Conservation (phyloP, 2,113 vertebrate genomes). For the Sylvia atricapilla region DNA sequence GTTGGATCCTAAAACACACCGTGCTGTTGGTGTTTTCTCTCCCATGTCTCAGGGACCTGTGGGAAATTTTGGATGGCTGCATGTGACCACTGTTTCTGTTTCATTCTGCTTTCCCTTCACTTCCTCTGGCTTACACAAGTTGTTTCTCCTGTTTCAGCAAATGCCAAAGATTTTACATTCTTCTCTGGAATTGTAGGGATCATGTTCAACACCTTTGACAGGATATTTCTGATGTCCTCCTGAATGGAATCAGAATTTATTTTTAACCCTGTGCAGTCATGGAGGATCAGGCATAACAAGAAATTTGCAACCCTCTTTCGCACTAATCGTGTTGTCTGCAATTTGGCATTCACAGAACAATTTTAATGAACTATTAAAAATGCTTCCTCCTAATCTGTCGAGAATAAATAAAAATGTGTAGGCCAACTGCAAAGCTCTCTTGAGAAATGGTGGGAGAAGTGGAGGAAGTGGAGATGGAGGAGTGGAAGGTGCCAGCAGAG, state of each 20-base stretch:
- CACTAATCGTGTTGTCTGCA: background rate
- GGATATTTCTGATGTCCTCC: background rate
- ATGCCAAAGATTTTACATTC: background rate
- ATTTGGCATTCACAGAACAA: background rate
- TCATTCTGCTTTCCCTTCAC: background rate
- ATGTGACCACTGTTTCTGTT: background rate
- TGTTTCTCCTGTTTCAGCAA: background rate
- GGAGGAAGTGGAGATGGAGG: background rate
- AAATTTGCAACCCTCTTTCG: background rate
- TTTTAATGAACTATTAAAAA: background rate
- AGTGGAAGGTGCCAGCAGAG: background rate
- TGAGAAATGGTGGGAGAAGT: background rate
- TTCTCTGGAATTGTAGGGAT: background rate
- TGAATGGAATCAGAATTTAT: background rate
- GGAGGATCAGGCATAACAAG: background rate
- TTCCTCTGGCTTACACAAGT: background rate
- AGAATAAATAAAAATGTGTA: background rate
- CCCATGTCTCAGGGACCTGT: background rate
- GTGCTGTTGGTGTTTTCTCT: fast-evolving
- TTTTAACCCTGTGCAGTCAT: background rate
- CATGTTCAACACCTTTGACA: fast-evolving
- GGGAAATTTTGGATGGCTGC: background rate
- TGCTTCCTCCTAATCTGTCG: background rate
- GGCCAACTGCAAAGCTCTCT: background rate
- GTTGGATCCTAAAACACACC: background rate